Conservation (phyloP, 2,113 vertebrate genomes). For the Aldabrachelys gigantea region DNA sequence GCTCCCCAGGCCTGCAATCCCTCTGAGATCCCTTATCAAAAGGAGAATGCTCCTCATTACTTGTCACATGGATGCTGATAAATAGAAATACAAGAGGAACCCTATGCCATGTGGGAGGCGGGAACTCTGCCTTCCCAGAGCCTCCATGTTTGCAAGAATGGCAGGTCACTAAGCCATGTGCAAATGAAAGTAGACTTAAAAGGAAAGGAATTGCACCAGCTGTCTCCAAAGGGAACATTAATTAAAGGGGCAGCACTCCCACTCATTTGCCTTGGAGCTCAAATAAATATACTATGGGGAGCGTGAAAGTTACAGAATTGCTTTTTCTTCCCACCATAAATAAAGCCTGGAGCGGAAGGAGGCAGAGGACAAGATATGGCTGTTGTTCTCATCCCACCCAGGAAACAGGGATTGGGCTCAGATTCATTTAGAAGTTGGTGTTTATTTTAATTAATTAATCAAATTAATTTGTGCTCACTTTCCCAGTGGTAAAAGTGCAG, state of each 20-base stretch:
- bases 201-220: constrained; percentile 60
- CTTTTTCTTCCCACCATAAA: not conserved
- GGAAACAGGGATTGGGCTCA: not conserved
- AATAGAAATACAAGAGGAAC: constrained; percentile 6
- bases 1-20: not conserved
- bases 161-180: constrained; percentile 62
- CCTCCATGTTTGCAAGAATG: not conserved
- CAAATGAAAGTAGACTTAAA: constrained; percentile 52
- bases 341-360: fast-evolving
- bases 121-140: constrained; percentile 28
- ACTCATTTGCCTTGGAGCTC: not conserved
- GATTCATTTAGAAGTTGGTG: not conserved
- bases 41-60: not conserved
- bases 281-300: not conserved
- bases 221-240: constrained; percentile 44
- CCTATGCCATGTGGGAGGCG: constrained; percentile 45
- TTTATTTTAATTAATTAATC: not conserved
- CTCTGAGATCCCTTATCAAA: not conserved
- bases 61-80: not conserved
- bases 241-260: constrained; percentile 16
- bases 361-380: not conserved
- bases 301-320: not conserved
- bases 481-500: not conserved
- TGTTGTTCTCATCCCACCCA: not conserved
- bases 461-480: not conserved